A percentile compares a stretch with the other conserved stretches of the same genome.
These are phyloP conservation scores for Hystrix brachyura DNA, from an alignment of 2,113 vertebrate species.

Conservation along the genomic window DNA sequence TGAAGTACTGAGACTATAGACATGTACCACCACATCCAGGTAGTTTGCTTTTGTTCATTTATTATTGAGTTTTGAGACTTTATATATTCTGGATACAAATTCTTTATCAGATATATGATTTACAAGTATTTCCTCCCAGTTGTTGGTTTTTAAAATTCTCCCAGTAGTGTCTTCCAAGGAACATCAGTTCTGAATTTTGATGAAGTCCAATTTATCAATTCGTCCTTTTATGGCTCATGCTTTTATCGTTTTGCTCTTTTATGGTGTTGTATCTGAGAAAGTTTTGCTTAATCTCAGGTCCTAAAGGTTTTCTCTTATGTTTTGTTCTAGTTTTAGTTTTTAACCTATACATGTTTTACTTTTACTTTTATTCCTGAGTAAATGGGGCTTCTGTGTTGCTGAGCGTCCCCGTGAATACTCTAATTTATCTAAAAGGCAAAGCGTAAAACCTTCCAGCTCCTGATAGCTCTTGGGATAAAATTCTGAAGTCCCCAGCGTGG, in stretches of 20 bases:
- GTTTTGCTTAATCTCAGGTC: neutral
- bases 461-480: neutral
- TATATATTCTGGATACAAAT: neutral
- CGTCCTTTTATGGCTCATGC: neutral
- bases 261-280: neutral
- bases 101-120: slow-evolving; percentile 40
- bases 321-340: neutral
- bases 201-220: neutral
- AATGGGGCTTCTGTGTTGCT: neutral
- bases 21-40: neutral
- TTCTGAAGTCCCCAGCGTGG: neutral
- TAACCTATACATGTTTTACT: slow-evolving; percentile 1
- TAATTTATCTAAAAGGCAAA: neutral
- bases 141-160: slow-evolving; percentile 42
- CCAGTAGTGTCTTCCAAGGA: neutral
- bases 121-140: slow-evolving; percentile 49
- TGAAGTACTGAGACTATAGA: neutral
- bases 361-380: slow-evolving; percentile 22
- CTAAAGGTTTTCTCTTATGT: neutral
- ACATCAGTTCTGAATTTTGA: neutral
- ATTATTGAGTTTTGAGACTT: slow-evolving; percentile 19
- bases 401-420: neutral
- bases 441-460: neutral
- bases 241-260: neutral
- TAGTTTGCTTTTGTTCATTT: neutral